Evolutionary conservation across 2,797 vertebrate genomes (phyloP).

Genomic region (Prunella strophiata): DNA sequence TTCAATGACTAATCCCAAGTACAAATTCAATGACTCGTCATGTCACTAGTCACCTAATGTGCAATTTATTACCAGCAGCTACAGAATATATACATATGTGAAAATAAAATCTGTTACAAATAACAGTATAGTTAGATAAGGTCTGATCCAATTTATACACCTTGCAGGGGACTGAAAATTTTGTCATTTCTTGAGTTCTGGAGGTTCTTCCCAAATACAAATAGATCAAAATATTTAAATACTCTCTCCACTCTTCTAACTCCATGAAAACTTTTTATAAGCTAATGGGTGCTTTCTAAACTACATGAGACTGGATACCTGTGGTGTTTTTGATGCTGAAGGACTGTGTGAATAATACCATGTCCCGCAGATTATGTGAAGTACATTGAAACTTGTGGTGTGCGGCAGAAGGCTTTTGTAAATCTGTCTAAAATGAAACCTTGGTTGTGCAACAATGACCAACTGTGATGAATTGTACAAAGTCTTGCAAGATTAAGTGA

Average conservation of each 20-base stretch:
- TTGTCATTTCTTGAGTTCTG: not conserved
- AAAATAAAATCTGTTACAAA: not conserved
- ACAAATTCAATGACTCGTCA: not conserved
- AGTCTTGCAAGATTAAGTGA: not conserved
- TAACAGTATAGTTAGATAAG: not conserved
- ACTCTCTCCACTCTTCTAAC: not conserved
- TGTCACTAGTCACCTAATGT: not conserved
- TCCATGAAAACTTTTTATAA: not conserved
- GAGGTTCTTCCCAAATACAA: not conserved
- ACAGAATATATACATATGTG: not conserved
- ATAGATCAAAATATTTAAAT: not conserved
- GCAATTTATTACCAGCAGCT: not conserved
- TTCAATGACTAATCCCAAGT: not conserved
- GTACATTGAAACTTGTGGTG: not conserved
- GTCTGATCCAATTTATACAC: not conserved
- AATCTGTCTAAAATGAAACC: not conserved
- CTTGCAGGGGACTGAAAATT: not conserved
- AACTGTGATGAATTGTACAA: not conserved
- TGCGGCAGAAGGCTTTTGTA: not conserved
- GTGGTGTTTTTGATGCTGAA: not conserved
- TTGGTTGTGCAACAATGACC: not conserved
- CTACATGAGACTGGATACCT: not conserved
- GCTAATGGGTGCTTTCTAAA: not conserved
- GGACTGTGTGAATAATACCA: not conserved
- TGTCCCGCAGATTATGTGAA: not conserved